Evolutionary conservation across 2,888 invertebrate species (phyloP), one percentile per base, ranked within the genome.

Genomic region (Eurytoma californica): DNA sequence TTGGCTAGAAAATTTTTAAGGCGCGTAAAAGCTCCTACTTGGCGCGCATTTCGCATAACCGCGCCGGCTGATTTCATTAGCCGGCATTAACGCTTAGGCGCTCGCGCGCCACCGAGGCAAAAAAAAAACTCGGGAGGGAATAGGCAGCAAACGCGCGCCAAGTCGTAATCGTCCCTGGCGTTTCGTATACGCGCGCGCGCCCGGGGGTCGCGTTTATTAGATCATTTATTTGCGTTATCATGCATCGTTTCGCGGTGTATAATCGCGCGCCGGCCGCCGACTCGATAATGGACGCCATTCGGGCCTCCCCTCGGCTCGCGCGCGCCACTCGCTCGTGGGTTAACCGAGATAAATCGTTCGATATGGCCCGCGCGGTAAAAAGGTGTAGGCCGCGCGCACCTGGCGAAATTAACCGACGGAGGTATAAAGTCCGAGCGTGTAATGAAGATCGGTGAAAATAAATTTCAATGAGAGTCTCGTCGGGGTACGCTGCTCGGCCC

Each of bases 151-250:
- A 16, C 51, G 57, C 69, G 65, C 73, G 16, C 55, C 70, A 53
- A 77, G 79, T 80, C 58, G 53, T 74, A 69, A 74, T 79, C 58
- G 65, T 57, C 18, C 18, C 24, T 51, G 49, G n/a, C 4, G 20
- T 78, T 61, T 57, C 28, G 65, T 51, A 65, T 65, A 63, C 67
- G 39, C 30, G 20, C 67, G 49, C 39, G 13, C 16, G 20, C 14
- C 24, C 30, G 39, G 39, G 39, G 39, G 39, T 9, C 9, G 39
- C 39, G 51, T 72, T 79, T 79, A 79, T 75, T 75, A 72, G 70
- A 73, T 75, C 70, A 72, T 75, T 75, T 75, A 67, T 79, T 79
- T 67, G 67, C 75, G 72, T 79, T 75, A 79, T 72, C 78, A 20
- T 72, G 76, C 55, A 63, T 69, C 53, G 69, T 76, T 61, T 76